These are phyloP conservation scores for Neodontobutis hainanensis DNA, from an alignment of 2,113 vertebrate genomes.

Conservation along the genomic window DNA sequence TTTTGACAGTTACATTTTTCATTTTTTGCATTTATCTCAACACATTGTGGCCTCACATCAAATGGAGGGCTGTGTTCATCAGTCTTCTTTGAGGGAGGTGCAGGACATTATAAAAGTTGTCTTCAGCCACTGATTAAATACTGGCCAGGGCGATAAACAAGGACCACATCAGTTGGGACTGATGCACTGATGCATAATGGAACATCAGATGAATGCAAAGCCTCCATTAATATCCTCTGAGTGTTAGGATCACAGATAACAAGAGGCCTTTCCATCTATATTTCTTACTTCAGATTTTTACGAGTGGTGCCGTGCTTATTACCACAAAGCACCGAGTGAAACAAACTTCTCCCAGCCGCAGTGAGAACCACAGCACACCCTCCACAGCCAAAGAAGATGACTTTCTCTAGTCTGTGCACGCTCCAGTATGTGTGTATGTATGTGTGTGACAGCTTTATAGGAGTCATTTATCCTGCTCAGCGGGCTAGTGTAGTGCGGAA, in stretches of 20 bases:
- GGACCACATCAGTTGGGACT: slow-evolving; percentile 44
- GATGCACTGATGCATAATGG: slow-evolving; percentile 59
- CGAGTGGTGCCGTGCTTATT: slow-evolving; percentile 53
- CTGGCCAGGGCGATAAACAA: slow-evolving; percentile 36
- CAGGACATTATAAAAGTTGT: slow-evolving; percentile 70
- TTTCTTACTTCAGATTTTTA: slow-evolving; percentile 57
- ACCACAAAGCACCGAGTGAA: slow-evolving; percentile 32
- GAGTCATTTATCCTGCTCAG: slow-evolving; percentile 80
- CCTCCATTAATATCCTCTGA: slow-evolving; percentile 61
- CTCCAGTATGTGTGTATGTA: slow-evolving; percentile 59
- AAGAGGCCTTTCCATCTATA: slow-evolving; percentile 53
- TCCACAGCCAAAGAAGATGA: slow-evolving; percentile 57
- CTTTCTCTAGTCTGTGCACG: slow-evolving; percentile 71
- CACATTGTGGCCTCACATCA: slow-evolving; percentile 72
- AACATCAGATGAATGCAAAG: slow-evolving; percentile 48
- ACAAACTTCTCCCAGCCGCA: slow-evolving; percentile 59
- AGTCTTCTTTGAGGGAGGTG: slow-evolving; percentile 66
- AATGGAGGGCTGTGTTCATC: slow-evolving; percentile 75
- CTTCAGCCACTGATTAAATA: slow-evolving; percentile 69
- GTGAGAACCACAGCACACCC: slow-evolving; percentile 55
- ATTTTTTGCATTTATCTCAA: slow-evolving; percentile 77
- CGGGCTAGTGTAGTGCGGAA: slow-evolving; percentile 76
- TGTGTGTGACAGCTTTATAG: slow-evolving; percentile 77
- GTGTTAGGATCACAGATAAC: slow-evolving; percentile 45
- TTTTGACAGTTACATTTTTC: slow-evolving; percentile 47